Conservation (phyloP, 2,888 invertebrate genomes). For the Acronicta leporina region DNA sequence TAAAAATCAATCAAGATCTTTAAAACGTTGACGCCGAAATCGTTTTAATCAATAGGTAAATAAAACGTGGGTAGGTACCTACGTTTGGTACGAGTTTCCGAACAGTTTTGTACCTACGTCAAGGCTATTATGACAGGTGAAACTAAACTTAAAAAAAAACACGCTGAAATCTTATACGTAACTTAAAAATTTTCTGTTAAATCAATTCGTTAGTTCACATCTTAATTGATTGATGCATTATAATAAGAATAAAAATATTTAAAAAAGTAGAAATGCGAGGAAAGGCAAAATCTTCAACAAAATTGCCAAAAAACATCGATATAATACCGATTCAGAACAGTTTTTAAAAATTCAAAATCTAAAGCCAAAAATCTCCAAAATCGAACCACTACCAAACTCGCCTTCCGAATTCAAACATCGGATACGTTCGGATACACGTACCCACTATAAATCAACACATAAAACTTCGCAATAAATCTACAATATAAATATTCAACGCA, state of each 20-base stretch:
- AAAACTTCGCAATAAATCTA: slow-evolving; percentile 82
- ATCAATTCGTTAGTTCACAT: too few species aligned
- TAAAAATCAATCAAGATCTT: slow-evolving; percentile 56
- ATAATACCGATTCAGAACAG: background rate
- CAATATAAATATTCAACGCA: slow-evolving; percentile 85
- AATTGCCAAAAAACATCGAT: background rate
- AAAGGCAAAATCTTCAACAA: too few species aligned
- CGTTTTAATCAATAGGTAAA: slow-evolving; percentile 53
- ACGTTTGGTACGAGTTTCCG: slow-evolving; percentile 17
- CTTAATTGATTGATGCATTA: too few species aligned
- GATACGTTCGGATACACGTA: slow-evolving; percentile 55
- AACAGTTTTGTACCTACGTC: slow-evolving; percentile 15
- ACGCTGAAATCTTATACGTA: too few species aligned
- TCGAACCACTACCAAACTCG: slow-evolving; percentile 14
- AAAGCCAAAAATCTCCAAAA: background rate
- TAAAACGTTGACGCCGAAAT: slow-evolving; percentile 48
- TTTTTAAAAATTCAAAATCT: slow-evolving; percentile 14
- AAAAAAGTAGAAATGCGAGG: background rate
- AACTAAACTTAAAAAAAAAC: background rate
- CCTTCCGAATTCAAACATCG: slow-evolving; percentile 47
- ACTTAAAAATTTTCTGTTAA: too few species aligned
- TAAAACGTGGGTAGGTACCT: too few species aligned
- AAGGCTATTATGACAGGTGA: slow-evolving; percentile 32
- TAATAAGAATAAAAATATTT: background rate
- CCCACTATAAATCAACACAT: slow-evolving; percentile 73